A percentile compares a stretch with the other conserved stretches of the same genome.
phyloP scores from a whole-genome alignment of 2,888 invertebrate genomes.

The Dugesia japonica region DNA sequence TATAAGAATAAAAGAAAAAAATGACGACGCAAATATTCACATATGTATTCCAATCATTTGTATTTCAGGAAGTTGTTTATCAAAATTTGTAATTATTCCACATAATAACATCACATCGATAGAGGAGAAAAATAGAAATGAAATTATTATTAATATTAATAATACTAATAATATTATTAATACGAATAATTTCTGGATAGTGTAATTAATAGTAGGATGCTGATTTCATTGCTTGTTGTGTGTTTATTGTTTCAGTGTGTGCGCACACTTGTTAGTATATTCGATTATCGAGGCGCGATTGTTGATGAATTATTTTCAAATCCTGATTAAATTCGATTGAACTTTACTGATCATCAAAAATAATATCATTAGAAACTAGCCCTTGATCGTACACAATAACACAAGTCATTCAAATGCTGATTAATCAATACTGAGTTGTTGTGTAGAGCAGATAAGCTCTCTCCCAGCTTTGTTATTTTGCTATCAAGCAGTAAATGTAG shows the following conservation, averaged over 20 bases:
- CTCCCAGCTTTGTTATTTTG: not conserved
- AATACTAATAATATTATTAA: not conserved
- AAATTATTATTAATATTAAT: not conserved
- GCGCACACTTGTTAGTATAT: not conserved
- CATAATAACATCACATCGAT: not conserved
- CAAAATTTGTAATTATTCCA: constrained; percentile 9
- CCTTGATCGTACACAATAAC: constrained; percentile 14
- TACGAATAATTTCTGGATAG: not conserved
- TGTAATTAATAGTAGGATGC: not conserved
- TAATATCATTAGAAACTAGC: not conserved
- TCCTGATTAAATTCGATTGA: not conserved
- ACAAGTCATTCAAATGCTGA: constrained; percentile 16
- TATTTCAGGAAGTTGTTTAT: not conserved
- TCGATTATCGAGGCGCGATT: not conserved
- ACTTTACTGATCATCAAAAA: not conserved
- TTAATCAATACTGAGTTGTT: not conserved
- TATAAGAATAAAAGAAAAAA: not conserved
- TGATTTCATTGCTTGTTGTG: not conserved
- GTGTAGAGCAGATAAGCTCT: not conserved
- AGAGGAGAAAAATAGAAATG: not conserved
- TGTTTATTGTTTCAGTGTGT: not conserved
- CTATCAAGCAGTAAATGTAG: not conserved
- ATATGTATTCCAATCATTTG: constrained; percentile 11
- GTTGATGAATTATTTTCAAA: not conserved
- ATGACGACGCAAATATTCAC: not conserved